Evolutionary conservation across 2,113 vertebrate genomes (phyloP).

Genomic region (Xiphophorus hellerii): DNA sequence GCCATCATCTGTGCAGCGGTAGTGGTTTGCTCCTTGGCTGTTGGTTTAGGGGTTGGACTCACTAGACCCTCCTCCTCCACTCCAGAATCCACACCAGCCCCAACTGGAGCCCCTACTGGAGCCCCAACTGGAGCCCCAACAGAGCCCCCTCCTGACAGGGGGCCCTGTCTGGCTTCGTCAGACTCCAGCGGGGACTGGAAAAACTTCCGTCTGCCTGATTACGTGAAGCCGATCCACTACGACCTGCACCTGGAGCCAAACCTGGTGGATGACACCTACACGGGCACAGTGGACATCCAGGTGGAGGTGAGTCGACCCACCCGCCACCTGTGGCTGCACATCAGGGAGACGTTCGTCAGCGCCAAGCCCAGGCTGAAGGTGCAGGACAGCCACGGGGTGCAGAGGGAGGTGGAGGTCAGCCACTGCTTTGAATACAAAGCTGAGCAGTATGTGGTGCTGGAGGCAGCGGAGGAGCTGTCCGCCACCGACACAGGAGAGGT

Average conservation of each 20-base stretch:
- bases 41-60: conserved; percentile 90
- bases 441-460: conserved; percentile 90
- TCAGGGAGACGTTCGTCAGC: conserved; percentile 87
- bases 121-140: conserved; percentile 16
- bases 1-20: conserved; percentile 83
- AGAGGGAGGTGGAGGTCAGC: conserved; percentile 68
- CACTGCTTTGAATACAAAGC: conserved; percentile 86
- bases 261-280: conserved; percentile 85
- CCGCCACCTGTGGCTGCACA: conserved; percentile 89
- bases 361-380: conserved; percentile 73
- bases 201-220: conserved; percentile 87
- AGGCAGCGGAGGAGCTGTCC: conserved; percentile 72
- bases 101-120: too few relatives aligned
- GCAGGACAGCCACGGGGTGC: conserved; percentile 3
- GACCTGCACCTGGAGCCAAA: conserved; percentile 86
- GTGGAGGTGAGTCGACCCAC: conserved; percentile 75
- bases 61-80: conserved; percentile 60
- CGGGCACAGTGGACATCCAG: conserved; percentile 82
- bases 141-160: conserved; percentile 36
- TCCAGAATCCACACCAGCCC: background rate
- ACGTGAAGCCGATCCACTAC: conserved; percentile 87
- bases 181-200: conserved; percentile 83
- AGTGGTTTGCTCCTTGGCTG: conserved; percentile 81
- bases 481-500: conserved; percentile 9
- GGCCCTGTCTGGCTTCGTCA: conserved; percentile 77